Conservation (phyloP, 92 coral and sea anemone genomes). For the Isaurus tuberculatus region DNA sequence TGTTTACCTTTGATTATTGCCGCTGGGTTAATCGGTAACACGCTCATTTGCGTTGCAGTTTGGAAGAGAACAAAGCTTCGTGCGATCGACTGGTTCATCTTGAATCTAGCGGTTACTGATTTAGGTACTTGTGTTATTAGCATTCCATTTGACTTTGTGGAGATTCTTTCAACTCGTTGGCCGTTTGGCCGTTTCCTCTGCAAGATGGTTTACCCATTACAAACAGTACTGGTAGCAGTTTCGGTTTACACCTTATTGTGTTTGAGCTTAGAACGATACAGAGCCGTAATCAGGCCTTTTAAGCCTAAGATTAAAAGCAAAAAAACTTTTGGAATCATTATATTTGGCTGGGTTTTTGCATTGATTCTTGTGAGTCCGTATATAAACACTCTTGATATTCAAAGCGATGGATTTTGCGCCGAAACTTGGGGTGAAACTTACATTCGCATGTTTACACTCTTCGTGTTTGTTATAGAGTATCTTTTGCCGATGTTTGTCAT, state of each 20-base stretch:
- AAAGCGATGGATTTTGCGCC: slow-evolving; percentile 23
- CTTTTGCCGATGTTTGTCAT: slow-evolving; percentile 78
- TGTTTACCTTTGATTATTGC: slow-evolving; percentile 79
- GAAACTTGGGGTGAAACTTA: slow-evolving; percentile 62
- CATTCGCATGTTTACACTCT: slow-evolving; percentile 72
- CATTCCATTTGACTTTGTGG: slow-evolving; percentile 83
- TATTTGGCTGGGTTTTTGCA: slow-evolving; percentile 67
- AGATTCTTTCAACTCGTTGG: slow-evolving; percentile 64
- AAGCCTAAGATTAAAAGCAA: slow-evolving; percentile 74
- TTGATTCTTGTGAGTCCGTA: slow-evolving; percentile 76
- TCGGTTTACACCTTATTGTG: slow-evolving; percentile 80
- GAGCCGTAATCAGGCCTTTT: slow-evolving; percentile 78
- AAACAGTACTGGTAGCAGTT: slow-evolving; percentile 68
- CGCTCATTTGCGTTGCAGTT: slow-evolving; percentile 76
- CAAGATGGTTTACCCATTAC: slow-evolving; percentile 67
- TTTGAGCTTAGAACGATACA: slow-evolving; percentile 86
- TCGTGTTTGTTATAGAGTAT: slow-evolving; percentile 69
- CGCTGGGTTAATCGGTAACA: slow-evolving; percentile 78
- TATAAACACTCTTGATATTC: slow-evolving; percentile 62
- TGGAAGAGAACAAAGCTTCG: slow-evolving; percentile 78
- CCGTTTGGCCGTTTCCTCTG: slow-evolving; percentile 75
- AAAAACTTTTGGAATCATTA: slow-evolving; percentile 56
- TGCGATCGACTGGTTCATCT: slow-evolving; percentile 74
- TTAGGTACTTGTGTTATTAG: slow-evolving; percentile 63
- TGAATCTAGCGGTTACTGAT: slow-evolving; percentile 71